phyloP scores from a whole-genome alignment of 1,140 invertebrate genomes.

The Amphibalanus amphitrite region DNA sequence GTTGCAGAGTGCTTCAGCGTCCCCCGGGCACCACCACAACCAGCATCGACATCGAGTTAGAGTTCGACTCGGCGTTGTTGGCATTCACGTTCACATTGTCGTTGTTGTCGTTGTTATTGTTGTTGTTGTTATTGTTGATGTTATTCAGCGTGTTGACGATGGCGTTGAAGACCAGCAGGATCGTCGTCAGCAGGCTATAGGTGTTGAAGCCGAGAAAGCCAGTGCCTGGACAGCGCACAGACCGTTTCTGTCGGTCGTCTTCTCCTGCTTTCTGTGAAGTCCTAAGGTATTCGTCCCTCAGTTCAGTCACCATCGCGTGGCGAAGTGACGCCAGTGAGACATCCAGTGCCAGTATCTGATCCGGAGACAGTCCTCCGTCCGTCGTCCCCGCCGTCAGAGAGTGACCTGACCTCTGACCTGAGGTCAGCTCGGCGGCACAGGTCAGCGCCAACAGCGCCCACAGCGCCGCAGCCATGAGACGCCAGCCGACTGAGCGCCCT shows the following conservation, averaged over 20 bases:
- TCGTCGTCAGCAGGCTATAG: constrained; percentile 13
- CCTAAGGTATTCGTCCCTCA: not conserved
- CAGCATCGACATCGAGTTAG: constrained; percentile 7
- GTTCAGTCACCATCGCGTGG: not conserved
- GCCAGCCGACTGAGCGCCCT: too few relatives aligned
- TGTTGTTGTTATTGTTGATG: constrained; percentile 15
- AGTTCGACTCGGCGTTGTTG: constrained; percentile 11
- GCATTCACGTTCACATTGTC: constrained; percentile 14
- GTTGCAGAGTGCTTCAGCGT: too few relatives aligned
- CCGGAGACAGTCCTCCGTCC: too few relatives aligned
- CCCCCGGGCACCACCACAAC: constrained; percentile 3
- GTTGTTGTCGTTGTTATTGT: constrained; percentile 14
- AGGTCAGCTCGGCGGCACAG: too few relatives aligned
- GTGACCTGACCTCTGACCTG: too few relatives aligned
- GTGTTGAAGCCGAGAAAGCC: constrained; percentile 10
- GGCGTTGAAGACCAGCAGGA: constrained; percentile 12
- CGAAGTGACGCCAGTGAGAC: constrained; percentile 5
- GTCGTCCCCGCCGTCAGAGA: too few relatives aligned
- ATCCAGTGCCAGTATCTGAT: not conserved
- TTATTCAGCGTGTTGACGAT: constrained; percentile 13
- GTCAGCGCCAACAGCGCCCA: too few relatives aligned
- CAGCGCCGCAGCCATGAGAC: too few relatives aligned
- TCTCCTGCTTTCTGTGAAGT: not conserved
- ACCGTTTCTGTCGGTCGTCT: constrained; percentile 4
- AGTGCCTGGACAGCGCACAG: constrained; percentile 7